Percentiles rank a stretch among this genome's conserved stretches.
These are phyloP conservation scores for Acanthosepion esculentum DNA, from an alignment of 2,888 invertebrate species.

Conservation along the genomic window DNA sequence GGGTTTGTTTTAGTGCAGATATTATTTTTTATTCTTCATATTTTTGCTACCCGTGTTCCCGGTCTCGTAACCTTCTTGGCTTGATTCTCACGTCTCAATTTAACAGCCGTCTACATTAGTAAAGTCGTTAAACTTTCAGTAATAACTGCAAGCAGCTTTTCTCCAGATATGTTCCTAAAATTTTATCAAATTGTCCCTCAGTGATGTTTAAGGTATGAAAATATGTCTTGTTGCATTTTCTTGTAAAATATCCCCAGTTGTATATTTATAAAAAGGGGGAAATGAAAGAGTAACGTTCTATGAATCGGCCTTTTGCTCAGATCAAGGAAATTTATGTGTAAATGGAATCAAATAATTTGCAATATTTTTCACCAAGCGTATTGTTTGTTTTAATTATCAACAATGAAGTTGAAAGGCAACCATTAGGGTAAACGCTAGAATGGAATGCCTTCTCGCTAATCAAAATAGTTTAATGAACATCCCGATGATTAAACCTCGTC, in stretches of 20 bases:
- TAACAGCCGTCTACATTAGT: neutral
- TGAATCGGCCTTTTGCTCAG: neutral
- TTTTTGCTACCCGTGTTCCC: too few relatives aligned
- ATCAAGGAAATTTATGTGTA: neutral
- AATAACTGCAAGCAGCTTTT: neutral
- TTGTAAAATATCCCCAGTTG: neutral
- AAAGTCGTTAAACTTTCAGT: neutral
- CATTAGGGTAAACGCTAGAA: neutral
- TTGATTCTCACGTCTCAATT: neutral
- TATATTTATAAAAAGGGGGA: neutral
- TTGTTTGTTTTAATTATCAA: neutral
- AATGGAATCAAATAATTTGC: neutral
- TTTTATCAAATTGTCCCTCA: neutral
- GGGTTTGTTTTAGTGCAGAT: too few relatives aligned
- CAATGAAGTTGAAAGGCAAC: neutral
- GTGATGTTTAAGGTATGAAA: neutral
- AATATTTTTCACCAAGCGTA: neutral
- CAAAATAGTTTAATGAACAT: constrained; percentile 11
- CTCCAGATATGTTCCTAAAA: neutral
- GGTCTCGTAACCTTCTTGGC: too few relatives aligned
- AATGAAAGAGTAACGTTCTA: neutral
- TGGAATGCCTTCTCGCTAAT: neutral
- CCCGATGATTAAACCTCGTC: neutral
- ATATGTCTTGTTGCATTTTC: neutral
- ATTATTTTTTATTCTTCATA: too few relatives aligned